Evolutionary conservation across 2,888 invertebrate species (phyloP).

Genomic region (Deroplatys truncata): DNA sequence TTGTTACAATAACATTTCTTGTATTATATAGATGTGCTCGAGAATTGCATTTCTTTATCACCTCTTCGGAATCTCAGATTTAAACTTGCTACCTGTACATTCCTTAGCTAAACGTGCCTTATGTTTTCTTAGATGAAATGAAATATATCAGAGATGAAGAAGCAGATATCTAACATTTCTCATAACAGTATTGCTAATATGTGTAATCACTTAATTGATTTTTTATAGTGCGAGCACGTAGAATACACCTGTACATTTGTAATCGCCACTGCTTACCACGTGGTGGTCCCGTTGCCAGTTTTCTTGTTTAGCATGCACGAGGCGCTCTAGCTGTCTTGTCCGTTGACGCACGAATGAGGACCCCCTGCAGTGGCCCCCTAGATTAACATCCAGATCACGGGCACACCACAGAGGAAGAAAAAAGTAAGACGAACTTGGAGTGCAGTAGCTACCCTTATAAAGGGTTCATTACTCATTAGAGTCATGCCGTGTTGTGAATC

Average conservation of each 20-base stretch:
- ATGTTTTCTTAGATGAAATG: background rate
- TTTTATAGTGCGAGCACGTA: background rate
- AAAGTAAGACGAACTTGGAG: background rate
- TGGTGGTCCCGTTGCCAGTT: background rate
- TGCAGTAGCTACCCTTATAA: background rate
- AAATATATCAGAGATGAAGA: background rate
- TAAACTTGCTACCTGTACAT: background rate
- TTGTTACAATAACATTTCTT: no score
- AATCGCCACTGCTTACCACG: background rate
- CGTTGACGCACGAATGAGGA: slow-evolving; percentile 19
- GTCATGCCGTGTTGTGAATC: no score
- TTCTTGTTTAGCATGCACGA: slow-evolving; percentile 17
- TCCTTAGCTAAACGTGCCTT: background rate
- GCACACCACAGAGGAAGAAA: background rate
- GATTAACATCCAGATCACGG: slow-evolving; percentile 20
- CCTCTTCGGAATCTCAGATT: background rate
- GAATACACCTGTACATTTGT: background rate
- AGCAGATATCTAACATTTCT: background rate
- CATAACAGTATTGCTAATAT: background rate
- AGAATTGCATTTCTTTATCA: no score
- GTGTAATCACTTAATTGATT: background rate
- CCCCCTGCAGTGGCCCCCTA: slow-evolving; percentile 15
- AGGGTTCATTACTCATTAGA: background rate
- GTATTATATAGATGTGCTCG: no score
- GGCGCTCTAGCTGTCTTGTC: slow-evolving; percentile 16